phyloP scores from a whole-genome alignment of 2,797 vertebrate genomes.

The Lagorchestes hirsutus region DNA sequence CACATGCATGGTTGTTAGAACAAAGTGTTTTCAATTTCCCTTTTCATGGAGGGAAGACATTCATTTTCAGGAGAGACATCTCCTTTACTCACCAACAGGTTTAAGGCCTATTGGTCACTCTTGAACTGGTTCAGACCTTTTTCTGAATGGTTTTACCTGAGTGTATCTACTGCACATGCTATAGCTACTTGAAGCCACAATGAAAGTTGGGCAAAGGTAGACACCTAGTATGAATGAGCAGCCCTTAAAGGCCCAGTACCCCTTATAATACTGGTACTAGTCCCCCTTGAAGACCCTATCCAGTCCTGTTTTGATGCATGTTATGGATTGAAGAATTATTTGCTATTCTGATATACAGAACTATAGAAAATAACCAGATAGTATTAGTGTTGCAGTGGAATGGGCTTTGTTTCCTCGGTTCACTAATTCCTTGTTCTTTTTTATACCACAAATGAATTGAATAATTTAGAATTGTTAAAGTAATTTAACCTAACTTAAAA shows the following conservation, averaged over 20 bases:
- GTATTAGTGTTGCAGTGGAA: not conserved
- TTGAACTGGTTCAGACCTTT: no score
- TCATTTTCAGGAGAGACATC: no score
- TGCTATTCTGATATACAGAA: not conserved
- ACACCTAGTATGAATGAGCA: not conserved
- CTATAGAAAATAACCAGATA: not conserved
- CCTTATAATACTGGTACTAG: not conserved
- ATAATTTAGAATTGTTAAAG: not conserved
- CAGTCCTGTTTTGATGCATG: not conserved
- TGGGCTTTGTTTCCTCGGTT: not conserved
- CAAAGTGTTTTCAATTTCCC: no score
- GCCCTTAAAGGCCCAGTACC: not conserved
- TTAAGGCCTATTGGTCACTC: no score
- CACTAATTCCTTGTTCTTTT: not conserved
- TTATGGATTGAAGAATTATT: not conserved
- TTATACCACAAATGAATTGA: not conserved
- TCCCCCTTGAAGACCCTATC: not conserved
- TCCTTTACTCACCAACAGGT: no score
- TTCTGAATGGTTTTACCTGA: not conserved
- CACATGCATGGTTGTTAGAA: no score
- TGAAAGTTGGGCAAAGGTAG: not conserved
- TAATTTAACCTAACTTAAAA: not conserved
- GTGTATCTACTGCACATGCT: not conserved
- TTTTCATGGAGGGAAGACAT: no score
- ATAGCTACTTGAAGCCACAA: not conserved